Percentiles rank a stretch among this genome's conserved stretches.
phyloP scores from a whole-genome alignment of 2,797 vertebrate species.

The Chiloscyllium punctatum region DNA sequence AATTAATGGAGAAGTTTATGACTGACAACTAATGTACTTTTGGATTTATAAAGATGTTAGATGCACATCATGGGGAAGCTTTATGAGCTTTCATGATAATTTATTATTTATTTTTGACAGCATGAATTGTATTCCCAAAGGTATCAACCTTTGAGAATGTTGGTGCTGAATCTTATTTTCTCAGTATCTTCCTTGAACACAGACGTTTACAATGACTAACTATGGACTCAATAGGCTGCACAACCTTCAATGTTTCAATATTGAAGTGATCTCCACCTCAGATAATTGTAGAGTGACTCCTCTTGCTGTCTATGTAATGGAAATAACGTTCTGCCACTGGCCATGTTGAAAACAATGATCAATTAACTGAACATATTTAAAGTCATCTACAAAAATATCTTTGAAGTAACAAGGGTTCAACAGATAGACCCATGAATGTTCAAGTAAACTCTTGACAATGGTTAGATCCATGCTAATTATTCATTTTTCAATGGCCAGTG shows the following conservation, averaged over 20 bases:
- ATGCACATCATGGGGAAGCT: too few species aligned
- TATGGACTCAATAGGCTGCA: neutral
- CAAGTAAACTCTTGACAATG: neutral
- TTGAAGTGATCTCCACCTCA: neutral
- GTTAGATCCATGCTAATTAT: neutral
- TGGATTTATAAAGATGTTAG: neutral
- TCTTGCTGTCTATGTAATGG: neutral
- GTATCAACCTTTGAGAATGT: neutral
- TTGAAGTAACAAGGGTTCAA: neutral
- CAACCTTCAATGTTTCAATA: neutral
- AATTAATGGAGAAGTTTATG: conserved; percentile 1
- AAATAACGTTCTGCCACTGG: neutral
- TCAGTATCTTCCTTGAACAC: neutral
- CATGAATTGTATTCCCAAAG: neutral
- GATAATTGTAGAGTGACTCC: neutral
- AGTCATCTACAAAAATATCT: neutral
- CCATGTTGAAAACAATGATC: neutral
- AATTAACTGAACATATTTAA: neutral
- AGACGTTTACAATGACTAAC: neutral
- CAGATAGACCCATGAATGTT: neutral
- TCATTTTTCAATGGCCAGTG: neutral
- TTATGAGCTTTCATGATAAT: neutral
- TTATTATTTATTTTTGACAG: neutral
- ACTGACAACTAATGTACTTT: neutral
- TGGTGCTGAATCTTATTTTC: neutral